Conservation (phyloP, 2,888 invertebrate species). For the Esperia sulphurella region DNA sequence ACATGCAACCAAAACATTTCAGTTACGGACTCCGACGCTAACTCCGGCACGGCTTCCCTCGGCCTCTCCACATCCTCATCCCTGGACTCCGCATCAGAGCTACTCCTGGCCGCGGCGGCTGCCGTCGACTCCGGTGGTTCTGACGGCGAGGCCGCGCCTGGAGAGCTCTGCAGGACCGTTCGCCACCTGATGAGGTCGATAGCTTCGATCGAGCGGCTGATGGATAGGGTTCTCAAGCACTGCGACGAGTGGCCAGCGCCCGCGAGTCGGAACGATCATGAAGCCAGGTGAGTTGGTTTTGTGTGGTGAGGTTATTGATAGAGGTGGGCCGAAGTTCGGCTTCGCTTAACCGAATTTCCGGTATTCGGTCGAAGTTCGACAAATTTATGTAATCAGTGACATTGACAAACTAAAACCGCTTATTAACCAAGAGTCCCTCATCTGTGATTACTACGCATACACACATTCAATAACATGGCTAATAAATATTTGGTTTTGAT, state of each 20-base stretch:
- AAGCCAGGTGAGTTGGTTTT: constrained; percentile 43
- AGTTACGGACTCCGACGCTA: constrained; percentile 46
- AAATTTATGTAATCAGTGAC: too few relatives aligned
- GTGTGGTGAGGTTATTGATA: neutral
- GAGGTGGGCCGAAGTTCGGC: neutral
- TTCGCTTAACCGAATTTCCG: too few relatives aligned
- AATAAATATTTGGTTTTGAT: too few relatives aligned
- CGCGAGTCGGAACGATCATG: constrained; percentile 30
- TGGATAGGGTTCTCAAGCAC: constrained; percentile 63
- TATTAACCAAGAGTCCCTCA: too few relatives aligned
- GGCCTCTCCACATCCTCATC: constrained; percentile 49
- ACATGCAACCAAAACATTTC: too few relatives aligned
- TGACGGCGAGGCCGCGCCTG: constrained; percentile 19
- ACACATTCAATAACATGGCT: too few relatives aligned
- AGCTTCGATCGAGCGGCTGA: constrained; percentile 64
- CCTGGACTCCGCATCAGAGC: constrained; percentile 45
- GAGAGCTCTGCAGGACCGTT: constrained; percentile 43
- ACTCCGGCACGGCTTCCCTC: constrained; percentile 39
- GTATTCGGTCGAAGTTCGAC: too few relatives aligned
- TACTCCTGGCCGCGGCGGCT: constrained; percentile 48
- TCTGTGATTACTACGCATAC: too few relatives aligned
- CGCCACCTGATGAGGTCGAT: constrained; percentile 62
- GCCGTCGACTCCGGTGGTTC: constrained; percentile 40
- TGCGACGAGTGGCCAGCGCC: constrained; percentile 57
- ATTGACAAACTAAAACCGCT: too few relatives aligned